Evolutionary conservation across 2,113 vertebrate genomes (phyloP), one percentile per base, ranked within the genome.

Genomic region (Benitochromis conjunctus): DNA sequence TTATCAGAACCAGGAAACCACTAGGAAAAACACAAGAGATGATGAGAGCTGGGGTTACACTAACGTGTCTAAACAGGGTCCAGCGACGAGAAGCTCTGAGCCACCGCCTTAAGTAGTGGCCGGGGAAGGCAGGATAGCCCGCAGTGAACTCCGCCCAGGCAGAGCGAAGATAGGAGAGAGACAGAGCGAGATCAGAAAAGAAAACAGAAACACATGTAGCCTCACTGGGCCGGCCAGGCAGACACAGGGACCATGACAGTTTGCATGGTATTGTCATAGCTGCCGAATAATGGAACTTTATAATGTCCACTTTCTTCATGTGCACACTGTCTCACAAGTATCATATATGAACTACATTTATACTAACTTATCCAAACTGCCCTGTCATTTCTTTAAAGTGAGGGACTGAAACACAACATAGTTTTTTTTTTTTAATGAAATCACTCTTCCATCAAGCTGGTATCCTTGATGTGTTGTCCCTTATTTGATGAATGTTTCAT

Each of bases 11-110:
- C 10, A 64, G 34, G 34, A 64, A 64, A 38, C 34, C 4, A 64
- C 60, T 21, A 4, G 34, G 60, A 0, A 5, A 24, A n/a, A 0
- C 31, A 38, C 7, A 10, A 38, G 4, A n/a, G 60, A 1, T 38
- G 31, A 64, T 1, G 19, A 10, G 10, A 0, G 2, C 19, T 9
- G 4, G 36, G 3, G 36, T 4, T 38, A 38, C 36, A 10, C 36
- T 21, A 21, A 64, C 10, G 0, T 38, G 0, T 5, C 1, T 21
- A 64, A 64, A 38, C 34, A 64, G 0, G 0, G 10, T 64, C 4
- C 34, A 8, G 10, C 34, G 19, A 2, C 1, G 0, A 64, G 10
- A 64, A 64, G 19, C 6, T 38, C 34, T 21, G 19, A 64, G 34
- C 60, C 60, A 64, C 31, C 1, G 0, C 34, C 34, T 38, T 38